Conservation (phyloP, 2,888 invertebrate genomes). For the Macaria notata region DNA sequence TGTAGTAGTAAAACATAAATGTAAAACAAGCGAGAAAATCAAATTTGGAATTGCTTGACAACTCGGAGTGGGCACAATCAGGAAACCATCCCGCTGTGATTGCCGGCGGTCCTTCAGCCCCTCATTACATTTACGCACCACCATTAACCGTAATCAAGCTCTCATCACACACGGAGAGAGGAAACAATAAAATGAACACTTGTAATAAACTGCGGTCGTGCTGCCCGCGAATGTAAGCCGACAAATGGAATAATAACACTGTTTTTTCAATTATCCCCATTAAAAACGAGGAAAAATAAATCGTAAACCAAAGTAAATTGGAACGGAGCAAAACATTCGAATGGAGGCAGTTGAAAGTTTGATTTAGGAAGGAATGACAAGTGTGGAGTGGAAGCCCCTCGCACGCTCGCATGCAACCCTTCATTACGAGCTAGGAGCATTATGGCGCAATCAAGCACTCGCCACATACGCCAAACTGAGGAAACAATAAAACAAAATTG, state of each 20-base stretch:
- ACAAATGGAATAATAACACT: constrained; percentile 22
- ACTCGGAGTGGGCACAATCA: constrained; percentile 58
- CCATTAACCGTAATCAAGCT: constrained; percentile 72
- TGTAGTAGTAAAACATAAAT: constrained; percentile 32
- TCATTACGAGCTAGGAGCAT: constrained; percentile 74
- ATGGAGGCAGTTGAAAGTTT: constrained; percentile 55
- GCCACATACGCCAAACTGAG: constrained; percentile 76
- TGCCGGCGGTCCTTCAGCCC: constrained; percentile 59
- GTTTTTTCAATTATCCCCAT: constrained; percentile 25
- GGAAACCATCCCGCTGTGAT: constrained; percentile 58
- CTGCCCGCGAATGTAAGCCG: constrained; percentile 16
- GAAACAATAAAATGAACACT: constrained; percentile 70
- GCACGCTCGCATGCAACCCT: constrained; percentile 75
- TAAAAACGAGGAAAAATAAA: constrained; percentile 13
- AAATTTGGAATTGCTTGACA: constrained; percentile 57
- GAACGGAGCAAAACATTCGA: constrained; percentile 39
- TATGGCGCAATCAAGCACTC: constrained; percentile 77
- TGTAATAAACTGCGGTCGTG: constrained; percentile 45
- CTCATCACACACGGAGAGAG: constrained; percentile 71
- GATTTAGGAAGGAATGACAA: constrained; percentile 61
- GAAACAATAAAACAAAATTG: constrained; percentile 78
- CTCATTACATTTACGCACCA: constrained; percentile 74
- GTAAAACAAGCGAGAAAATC: constrained; percentile 47
- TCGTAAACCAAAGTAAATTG: constrained; percentile 1
- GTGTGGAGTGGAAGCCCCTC: constrained; percentile 69